Evolutionary conservation across 2,797 vertebrate genomes (phyloP), one percentile per base, ranked within the genome.

Genomic region (Neosalanx taihuensis): DNA sequence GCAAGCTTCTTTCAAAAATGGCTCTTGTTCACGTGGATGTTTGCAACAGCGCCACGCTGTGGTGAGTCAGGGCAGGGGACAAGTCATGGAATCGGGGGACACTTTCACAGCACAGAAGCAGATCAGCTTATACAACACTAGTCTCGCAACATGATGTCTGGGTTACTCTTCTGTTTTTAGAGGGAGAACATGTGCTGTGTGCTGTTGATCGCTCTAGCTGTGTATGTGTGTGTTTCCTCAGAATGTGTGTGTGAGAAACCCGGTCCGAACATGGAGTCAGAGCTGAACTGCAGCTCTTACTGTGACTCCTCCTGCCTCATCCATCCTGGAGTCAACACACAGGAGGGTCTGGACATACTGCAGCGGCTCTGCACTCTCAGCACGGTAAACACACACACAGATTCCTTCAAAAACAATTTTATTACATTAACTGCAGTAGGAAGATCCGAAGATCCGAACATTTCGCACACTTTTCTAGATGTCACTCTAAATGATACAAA

Each of bases 241-340:
- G 93, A 85, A 87, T 91, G 91, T 83, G 80, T 78, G 66, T 79
- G 67, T 93, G 85, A 90, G 75, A 72, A 6, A 79, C 72, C 81
- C 66, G 81, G 79, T 80, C 63, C 78, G 76, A 83, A 78, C 87
- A 96, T 98, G 96, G 94, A 95, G 92, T 84, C 87, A 5, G 87
- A 92, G 85, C 90, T 94, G 88, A 99, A 98, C 92, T 98, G 97
- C 91, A 97, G 95, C 83, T 91, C 91, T 68, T 89, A 92, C 69
- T 97, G 95, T 76, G 89, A 91, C 70, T 85, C 90, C 35, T 81
- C 87, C 59, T 93, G 94, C 89, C 89, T 90, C 87, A 89, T 93
- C 76, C 87, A 93, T 79, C 69, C 90, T 5, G 91, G 90, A 71
- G 76, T 92, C 88, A 86, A 86, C 85, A 90, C 82, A 77, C 91